These are phyloP conservation scores for Microtus montanus DNA, from an alignment of 2,113 vertebrate species.

Conservation along the genomic window DNA sequence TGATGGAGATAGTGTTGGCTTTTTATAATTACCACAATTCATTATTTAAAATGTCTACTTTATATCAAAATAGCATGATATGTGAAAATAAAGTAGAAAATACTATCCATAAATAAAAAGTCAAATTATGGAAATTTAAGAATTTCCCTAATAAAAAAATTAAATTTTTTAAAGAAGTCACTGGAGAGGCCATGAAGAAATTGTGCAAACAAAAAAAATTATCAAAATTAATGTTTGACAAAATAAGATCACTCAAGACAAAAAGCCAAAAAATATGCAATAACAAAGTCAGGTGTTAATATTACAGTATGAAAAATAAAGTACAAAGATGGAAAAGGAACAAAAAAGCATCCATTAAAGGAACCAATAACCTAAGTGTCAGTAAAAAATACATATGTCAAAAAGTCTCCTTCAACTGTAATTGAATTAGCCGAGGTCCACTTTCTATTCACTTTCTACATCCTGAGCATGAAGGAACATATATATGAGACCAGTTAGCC, in stretches of 20 bases:
- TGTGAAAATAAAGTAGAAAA: background rate
- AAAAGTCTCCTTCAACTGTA: background rate
- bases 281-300: background rate
- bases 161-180: background rate
- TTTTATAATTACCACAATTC: background rate
- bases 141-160: background rate
- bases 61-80: background rate
- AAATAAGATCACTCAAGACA: background rate
- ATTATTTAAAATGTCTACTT: background rate
- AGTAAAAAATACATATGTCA: background rate
- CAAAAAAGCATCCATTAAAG: background rate
- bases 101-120: background rate
- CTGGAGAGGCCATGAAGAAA: rapidly evolving
- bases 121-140: background rate
- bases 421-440: background rate
- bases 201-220: background rate
- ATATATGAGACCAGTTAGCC: too few species aligned
- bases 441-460: too few species aligned
- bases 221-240: background rate
- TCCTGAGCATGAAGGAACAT: too few species aligned
- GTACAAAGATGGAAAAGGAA: background rate
- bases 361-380: background rate
- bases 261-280: background rate
- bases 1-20: background rate
- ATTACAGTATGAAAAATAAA: background rate